phyloP scores from a whole-genome alignment of 2,888 invertebrate genomes.

The Antitype chi region DNA sequence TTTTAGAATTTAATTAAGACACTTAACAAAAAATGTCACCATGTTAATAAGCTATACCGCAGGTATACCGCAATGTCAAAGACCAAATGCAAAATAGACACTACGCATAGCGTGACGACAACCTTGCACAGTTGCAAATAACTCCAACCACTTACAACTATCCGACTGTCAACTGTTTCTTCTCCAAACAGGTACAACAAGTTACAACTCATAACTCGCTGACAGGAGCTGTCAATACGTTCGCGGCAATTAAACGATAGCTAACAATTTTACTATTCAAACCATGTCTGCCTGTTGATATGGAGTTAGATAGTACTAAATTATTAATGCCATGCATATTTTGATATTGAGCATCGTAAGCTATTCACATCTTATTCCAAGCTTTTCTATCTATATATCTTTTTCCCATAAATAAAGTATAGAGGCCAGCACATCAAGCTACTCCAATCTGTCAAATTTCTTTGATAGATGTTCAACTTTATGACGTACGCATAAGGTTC shows the following conservation, averaged over 20 bases:
- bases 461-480: too few relatives aligned
- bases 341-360: conserved; percentile 11
- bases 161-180: conserved; percentile 35
- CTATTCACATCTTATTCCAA: conserved; percentile 6
- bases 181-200: conserved; percentile 26
- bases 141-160: conserved; percentile 18
- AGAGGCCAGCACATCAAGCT: too few relatives aligned
- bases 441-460: too few relatives aligned
- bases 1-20: too few relatives aligned
- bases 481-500: too few relatives aligned
- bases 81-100: conserved; percentile 19
- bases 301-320: conserved; percentile 38
- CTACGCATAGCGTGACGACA: conserved; percentile 18
- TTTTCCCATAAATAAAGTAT: neutral
- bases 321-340: conserved; percentile 38
- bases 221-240: conserved; percentile 41
- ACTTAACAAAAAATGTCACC: too few relatives aligned
- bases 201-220: conserved; percentile 39
- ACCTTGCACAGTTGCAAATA: conserved; percentile 8
- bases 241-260: conserved; percentile 40
- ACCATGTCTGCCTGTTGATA: conserved; percentile 23
- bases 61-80: conserved; percentile 13
- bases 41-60: neutral
- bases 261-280: conserved; percentile 45
- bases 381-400: neutral